Evolutionary conservation across 2,888 invertebrate genomes (phyloP).

Genomic region (Chirona hameri): DNA sequence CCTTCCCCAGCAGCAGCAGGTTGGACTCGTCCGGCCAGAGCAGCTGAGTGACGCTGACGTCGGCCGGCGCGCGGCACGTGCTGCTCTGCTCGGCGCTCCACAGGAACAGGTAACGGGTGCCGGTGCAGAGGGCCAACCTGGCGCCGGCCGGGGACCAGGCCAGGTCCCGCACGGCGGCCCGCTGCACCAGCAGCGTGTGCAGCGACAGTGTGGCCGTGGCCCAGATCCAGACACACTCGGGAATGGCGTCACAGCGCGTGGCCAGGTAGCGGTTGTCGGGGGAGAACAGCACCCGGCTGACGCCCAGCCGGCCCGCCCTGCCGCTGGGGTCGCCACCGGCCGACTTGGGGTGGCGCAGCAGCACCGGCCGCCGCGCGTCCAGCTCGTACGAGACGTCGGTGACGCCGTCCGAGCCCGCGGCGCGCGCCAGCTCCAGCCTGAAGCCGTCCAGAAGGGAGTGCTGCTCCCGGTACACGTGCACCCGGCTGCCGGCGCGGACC

Average conservation of each 20-base stretch:
- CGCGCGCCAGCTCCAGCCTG: neutral
- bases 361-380: conserved; percentile 33
- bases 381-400: conserved; percentile 31
- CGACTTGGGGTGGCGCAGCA: conserved; percentile 27
- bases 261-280: conserved; percentile 46
- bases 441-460: neutral
- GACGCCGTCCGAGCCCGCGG: neutral
- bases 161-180: conserved; percentile 47
- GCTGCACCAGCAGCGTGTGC: conserved; percentile 47
- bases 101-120: conserved; percentile 48
- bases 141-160: conserved; percentile 47
- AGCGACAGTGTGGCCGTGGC: conserved; percentile 45
- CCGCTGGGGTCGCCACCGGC: neutral
- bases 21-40: conserved; percentile 4
- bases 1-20: conserved; percentile 1
- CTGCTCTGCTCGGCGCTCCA: conserved; percentile 45
- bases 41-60: neutral
- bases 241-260: conserved; percentile 48
- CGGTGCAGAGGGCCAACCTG: conserved; percentile 48
- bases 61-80: neutral
- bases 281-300: conserved; percentile 46
- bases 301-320: conserved; percentile 42
- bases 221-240: conserved; percentile 49
- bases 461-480: conserved; percentile 29
- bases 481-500: neutral